Base-by-base conservation (phyloP, 2,797 vertebrate genomes). In the Muscicapa striata region DNA sequence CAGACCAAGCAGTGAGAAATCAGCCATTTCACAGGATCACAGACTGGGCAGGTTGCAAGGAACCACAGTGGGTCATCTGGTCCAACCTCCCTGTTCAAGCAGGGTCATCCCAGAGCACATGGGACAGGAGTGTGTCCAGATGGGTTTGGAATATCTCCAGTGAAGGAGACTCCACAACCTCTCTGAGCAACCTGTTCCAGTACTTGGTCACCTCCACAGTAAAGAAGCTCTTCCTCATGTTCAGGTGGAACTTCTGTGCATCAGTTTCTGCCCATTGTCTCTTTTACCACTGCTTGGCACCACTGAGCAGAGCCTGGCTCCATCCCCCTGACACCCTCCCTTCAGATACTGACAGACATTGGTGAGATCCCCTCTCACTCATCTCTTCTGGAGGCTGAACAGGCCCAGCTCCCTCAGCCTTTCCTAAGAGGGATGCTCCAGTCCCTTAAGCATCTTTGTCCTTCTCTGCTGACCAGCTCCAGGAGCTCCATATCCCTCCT, bases 131-230 rank as follows among this genome's bases (percentile, higher is more conserved):
- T 40, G 57, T 10, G 7, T 52, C 26, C 6, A 46, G 51, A 58
- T 2, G 4, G 10, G 4, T 40, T 11, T 46, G 6, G 72, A 83
- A 3, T 26, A 45, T 20, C 24, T 40, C 29, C 24, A 12, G 14
- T 23, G 13, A 27, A 10, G 15, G 79, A 72, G 4, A 5, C 4
- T 0, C 5, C 30, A 70, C 4, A 51, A 1, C 4, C 6, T 54
- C 40, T 52, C 52, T 54, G 15, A 11, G 2, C 9, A 52, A 20
- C 10, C 45, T 59, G 34, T 14, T 64, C 40, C 26, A 54, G 21
- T 12, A 6, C 26, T 3, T 0, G 0, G 21, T 32, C 51, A 77
- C 10, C 15, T 27, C 1, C 24, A 52, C 26, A 64, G 20, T 10
- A 12, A 64, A 51, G 23, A 69, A 63, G 3, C 13, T 54, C 1